Conservation (phyloP, 2,888 invertebrate species). For the Orthonychiurus folsomi region DNA sequence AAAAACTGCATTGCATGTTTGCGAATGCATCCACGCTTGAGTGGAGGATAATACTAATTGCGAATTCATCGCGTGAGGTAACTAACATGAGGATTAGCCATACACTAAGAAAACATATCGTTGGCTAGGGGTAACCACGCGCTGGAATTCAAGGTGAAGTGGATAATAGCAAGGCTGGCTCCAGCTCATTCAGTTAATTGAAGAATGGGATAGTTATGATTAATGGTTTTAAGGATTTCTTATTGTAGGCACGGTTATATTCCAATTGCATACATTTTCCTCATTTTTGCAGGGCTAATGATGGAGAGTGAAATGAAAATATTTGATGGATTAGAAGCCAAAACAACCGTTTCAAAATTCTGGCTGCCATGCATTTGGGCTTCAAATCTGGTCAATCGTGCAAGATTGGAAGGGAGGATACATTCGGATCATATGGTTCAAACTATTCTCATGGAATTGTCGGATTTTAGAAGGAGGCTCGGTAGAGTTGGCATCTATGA, state of each 20-base stretch:
- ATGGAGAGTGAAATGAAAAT: slow-evolving; percentile 84
- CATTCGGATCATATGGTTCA: slow-evolving; percentile 86
- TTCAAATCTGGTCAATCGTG: slow-evolving; percentile 79
- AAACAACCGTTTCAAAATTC: slow-evolving; percentile 79
- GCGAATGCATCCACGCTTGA: too few relatives aligned
- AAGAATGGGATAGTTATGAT: neutral
- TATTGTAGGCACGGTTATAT: too few relatives aligned
- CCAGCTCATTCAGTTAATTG: too few relatives aligned
- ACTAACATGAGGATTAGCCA: too few relatives aligned
- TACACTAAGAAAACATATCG: too few relatives aligned
- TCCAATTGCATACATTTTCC: too few relatives aligned
- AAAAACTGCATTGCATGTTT: too few relatives aligned
- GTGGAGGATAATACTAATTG: too few relatives aligned
- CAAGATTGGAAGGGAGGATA: slow-evolving; percentile 73
- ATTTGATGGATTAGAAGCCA: slow-evolving; percentile 79
- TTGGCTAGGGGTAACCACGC: too few relatives aligned
- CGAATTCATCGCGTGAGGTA: too few relatives aligned
- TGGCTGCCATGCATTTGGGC: slow-evolving; percentile 94
- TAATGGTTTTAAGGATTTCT: neutral
- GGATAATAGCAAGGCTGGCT: neutral
- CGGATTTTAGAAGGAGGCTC: slow-evolving; percentile 72
- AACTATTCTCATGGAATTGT: slow-evolving; percentile 77
- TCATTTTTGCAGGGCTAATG: slow-evolving; percentile 62
- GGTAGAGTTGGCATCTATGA: slow-evolving; percentile 82
- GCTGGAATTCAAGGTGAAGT: neutral